Conservation (phyloP, 2,888 invertebrate species). For the Antheraea yamamai region DNA sequence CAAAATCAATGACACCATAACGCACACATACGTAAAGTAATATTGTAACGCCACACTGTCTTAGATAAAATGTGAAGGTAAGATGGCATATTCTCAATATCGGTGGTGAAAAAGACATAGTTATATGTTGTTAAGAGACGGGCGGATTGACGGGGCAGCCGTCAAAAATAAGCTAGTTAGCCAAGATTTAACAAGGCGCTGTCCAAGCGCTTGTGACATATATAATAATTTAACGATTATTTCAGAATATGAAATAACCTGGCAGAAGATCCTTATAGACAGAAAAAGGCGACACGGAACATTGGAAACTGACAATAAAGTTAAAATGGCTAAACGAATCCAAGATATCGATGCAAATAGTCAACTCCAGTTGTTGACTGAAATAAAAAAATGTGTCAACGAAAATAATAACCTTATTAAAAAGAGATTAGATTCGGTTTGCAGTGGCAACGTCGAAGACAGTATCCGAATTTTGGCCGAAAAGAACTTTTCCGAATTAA, state of each 20-base stretch:
- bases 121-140: too few relatives aligned
- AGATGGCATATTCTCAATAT: too few relatives aligned
- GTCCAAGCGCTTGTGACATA: too few relatives aligned
- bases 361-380: constrained; percentile 67
- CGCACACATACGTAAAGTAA: too few relatives aligned
- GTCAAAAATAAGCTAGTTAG: too few relatives aligned
- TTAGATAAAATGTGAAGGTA: too few relatives aligned
- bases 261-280: constrained; percentile 85
- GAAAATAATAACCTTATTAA: constrained; percentile 76
- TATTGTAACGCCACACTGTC: too few relatives aligned
- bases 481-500: constrained; percentile 73
- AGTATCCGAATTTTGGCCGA: constrained; percentile 69
- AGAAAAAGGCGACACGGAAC: constrained; percentile 80
- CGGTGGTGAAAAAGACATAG: too few relatives aligned
- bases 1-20: too few relatives aligned
- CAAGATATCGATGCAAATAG: constrained; percentile 55
- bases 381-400: constrained; percentile 70
- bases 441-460: constrained; percentile 45
- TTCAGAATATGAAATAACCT: constrained; percentile 83
- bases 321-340: constrained; percentile 33
- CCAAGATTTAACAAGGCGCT: too few relatives aligned
- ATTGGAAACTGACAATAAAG: constrained; percentile 39
- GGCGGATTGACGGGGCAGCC: too few relatives aligned
- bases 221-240: constrained; percentile 29
- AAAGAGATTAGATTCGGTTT: constrained; percentile 56